phyloP scores from a whole-genome alignment of 1,140 invertebrate species.

The Limonius californicus region DNA sequence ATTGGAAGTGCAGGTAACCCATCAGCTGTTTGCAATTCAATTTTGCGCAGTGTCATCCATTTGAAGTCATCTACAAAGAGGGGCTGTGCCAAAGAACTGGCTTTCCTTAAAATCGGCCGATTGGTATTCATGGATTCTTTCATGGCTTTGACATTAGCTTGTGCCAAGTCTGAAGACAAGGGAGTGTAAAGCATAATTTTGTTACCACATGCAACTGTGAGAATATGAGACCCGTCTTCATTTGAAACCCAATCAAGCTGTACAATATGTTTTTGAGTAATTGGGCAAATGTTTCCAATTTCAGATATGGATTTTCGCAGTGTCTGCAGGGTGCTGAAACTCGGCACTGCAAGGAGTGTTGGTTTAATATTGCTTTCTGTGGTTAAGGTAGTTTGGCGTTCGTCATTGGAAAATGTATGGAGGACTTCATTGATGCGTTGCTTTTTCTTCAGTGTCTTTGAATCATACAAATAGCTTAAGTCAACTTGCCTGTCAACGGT shows the following conservation, averaged over 20 bases:
- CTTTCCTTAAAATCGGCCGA: constrained; percentile 77
- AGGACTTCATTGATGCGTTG: constrained; percentile 69
- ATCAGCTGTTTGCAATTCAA: constrained; percentile 90
- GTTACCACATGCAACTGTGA: constrained; percentile 94
- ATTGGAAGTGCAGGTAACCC: constrained; percentile 94
- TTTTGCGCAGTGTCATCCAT: constrained; percentile 94
- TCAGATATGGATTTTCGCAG: constrained; percentile 84
- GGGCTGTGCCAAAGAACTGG: constrained; percentile 78
- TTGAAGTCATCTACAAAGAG: constrained; percentile 82
- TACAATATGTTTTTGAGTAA: constrained; percentile 84
- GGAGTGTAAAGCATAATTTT: constrained; percentile 84
- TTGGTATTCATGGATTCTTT: constrained; percentile 53
- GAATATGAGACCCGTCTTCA: constrained; percentile 96
- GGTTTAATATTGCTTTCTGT: constrained; percentile 59
- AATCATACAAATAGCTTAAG: constrained; percentile 78
- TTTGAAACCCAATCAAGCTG: constrained; percentile 99
- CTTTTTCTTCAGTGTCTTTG: constrained; percentile 74
- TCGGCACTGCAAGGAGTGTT: constrained; percentile 78
- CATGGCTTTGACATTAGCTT: constrained; percentile 79
- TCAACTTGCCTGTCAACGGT: constrained; percentile 76
- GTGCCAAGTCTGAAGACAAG: constrained; percentile 83
- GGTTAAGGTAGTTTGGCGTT: constrained; percentile 51
- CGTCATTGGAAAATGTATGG: constrained; percentile 57
- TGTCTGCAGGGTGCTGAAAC: constrained; percentile 88
- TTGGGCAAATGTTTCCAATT: constrained; percentile 82